phyloP scores from a whole-genome alignment of 2,113 vertebrate genomes.

The Brienomyrus brachyistius region DNA sequence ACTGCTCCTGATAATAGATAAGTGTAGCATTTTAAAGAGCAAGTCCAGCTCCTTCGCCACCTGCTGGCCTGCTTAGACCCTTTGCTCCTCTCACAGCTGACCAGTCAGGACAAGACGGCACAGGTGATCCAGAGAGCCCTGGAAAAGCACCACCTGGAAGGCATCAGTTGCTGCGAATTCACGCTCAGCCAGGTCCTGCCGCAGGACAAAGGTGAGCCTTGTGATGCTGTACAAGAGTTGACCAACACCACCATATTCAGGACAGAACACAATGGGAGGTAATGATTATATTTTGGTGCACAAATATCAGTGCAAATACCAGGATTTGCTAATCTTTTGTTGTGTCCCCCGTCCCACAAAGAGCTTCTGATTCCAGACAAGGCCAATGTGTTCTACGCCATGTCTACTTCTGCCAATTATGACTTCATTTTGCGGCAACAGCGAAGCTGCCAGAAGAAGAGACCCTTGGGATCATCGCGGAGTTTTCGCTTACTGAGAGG shows the following conservation, averaged over 20 bases:
- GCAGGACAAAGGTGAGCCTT: conserved; percentile 61
- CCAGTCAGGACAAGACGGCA: conserved; percentile 80
- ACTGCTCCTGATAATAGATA: neutral
- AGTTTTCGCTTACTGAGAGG: conserved; percentile 37
- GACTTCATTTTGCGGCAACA: conserved; percentile 70
- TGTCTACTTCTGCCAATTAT: conserved; percentile 68
- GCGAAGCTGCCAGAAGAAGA: neutral
- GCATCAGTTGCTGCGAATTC: conserved; percentile 52
- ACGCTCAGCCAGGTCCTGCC: conserved; percentile 69
- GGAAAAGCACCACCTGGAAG: conserved; percentile 72
- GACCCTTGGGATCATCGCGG: conserved; percentile 28
- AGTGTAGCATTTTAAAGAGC: neutral
- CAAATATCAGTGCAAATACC: neutral
- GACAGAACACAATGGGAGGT: neutral
- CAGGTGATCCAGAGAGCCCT: conserved; percentile 72
- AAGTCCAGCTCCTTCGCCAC: neutral
- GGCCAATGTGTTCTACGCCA: conserved; percentile 82
- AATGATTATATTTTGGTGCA: neutral
- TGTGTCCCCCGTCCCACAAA: conserved; percentile 39
- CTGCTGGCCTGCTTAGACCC: neutral
- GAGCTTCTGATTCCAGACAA: conserved; percentile 78
- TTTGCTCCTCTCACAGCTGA: conserved; percentile 58
- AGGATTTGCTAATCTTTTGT: neutral
- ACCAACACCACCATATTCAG: neutral
- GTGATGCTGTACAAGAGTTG: too few relatives aligned